These are phyloP conservation scores for Myiozetetes cayanensis DNA, from an alignment of 2,113 vertebrate genomes.

Conservation along the genomic window DNA sequence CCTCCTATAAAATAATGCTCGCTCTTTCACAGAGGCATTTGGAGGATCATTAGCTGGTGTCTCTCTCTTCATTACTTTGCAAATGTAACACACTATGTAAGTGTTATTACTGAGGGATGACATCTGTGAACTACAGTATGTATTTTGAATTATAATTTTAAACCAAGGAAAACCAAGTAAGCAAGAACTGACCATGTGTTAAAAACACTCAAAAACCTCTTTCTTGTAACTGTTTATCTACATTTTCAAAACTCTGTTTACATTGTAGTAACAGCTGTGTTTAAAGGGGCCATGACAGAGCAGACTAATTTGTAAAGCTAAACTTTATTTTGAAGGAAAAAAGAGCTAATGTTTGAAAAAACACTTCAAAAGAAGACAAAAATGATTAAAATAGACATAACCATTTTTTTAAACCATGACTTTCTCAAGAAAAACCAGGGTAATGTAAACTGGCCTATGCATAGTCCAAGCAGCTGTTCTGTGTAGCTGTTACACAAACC, in stretches of 20 bases:
- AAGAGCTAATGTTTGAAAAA: slow-evolving; percentile 74
- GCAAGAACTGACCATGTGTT: slow-evolving; percentile 75
- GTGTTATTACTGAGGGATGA: slow-evolving; percentile 37
- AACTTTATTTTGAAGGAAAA: slow-evolving; percentile 72
- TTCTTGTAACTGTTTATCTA: slow-evolving; percentile 77
- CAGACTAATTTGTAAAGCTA: slow-evolving; percentile 81
- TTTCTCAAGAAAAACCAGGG: slow-evolving; percentile 78
- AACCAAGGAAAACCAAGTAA: slow-evolving; percentile 71
- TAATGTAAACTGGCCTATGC: slow-evolving; percentile 77
- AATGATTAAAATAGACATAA: slow-evolving; percentile 85
- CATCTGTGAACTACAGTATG: slow-evolving; percentile 70
- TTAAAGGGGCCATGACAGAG: slow-evolving; percentile 79
- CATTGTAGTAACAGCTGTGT: slow-evolving; percentile 81
- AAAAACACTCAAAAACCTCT: slow-evolving; percentile 77
- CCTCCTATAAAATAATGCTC: not conserved
- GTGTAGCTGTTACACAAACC: slow-evolving; percentile 61
- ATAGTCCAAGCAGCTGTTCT: slow-evolving; percentile 75
- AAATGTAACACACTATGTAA: not conserved
- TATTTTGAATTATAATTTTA: slow-evolving; percentile 74
- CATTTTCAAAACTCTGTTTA: slow-evolving; percentile 79
- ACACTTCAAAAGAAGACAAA: slow-evolving; percentile 83
- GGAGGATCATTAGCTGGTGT: not conserved
- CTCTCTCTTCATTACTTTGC: not conserved
- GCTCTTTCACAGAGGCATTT: not conserved
- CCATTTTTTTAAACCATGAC: slow-evolving; percentile 85